phyloP scores from a whole-genome alignment of 2,888 invertebrate species.

The Saturnia japonica region DNA sequence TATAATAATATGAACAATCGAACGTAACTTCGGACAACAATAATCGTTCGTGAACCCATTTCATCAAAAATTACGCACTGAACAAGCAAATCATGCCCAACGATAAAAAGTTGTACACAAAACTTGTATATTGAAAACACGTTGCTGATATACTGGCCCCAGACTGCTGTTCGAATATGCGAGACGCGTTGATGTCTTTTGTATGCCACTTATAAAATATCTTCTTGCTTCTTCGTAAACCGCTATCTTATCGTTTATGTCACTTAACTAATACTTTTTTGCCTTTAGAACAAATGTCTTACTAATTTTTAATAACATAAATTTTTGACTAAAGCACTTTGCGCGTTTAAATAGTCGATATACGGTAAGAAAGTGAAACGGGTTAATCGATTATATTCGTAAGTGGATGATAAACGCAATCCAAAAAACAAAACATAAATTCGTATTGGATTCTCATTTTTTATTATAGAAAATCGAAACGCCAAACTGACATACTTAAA shows the following conservation, averaged over 20 bases:
- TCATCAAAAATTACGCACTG: constrained; percentile 9
- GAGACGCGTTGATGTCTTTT: constrained; percentile 75
- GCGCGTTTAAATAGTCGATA: constrained; percentile 21
- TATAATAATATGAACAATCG: background rate
- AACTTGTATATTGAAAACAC: constrained; percentile 38
- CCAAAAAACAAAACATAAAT: constrained; percentile 5
- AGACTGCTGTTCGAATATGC: constrained; percentile 32
- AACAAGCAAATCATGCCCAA: constrained; percentile 18
- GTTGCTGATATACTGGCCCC: constrained; percentile 37
- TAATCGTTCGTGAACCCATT: constrained; percentile 6
- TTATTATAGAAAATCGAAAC: constrained; percentile 17
- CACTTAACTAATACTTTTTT: constrained; percentile 27
- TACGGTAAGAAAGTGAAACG: constrained; percentile 31
- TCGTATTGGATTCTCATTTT: constrained; percentile 12
- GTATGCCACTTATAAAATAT: constrained; percentile 49
- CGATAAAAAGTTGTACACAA: constrained; percentile 37
- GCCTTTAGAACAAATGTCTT: constrained; percentile 29
- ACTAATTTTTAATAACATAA: constrained; percentile 25
- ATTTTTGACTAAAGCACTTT: constrained; percentile 8
- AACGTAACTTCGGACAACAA: constrained; percentile 25
- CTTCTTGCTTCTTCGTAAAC: constrained; percentile 34
- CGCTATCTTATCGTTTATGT: constrained; percentile 45
- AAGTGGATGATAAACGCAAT: constrained; percentile 23
- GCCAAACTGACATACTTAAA: constrained; percentile 60
- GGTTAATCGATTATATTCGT: constrained; percentile 32